Evolutionary conservation across 2,888 invertebrate genomes (phyloP), one percentile per base, ranked within the genome.

Genomic region (Patella caerulea): DNA sequence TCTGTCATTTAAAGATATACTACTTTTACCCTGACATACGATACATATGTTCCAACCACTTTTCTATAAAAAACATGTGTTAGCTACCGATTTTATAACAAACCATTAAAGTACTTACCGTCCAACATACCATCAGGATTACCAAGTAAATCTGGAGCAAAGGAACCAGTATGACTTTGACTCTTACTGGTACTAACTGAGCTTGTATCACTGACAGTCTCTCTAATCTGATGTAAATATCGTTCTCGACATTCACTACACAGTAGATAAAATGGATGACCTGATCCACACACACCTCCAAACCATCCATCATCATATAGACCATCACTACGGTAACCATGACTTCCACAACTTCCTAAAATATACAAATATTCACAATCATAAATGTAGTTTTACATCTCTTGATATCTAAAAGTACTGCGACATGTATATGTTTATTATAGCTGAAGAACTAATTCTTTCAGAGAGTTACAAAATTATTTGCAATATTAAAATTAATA

Each of bases 201-300:
- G 45, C 34, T 15, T 14, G 69, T 72, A 69, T 78, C 78, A 56
- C 69, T 78, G 52, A 75, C 72, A 1, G 65, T 72, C 17, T 54
- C 59, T 34, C 78, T 76, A 14, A 72, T 73, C 55, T 72, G 56
- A 59, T 78, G 77, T 72, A 88, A 88, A 85, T 93, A 93, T 81
- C 92, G 92, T 69, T 92, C 92, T 74, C 93, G 92, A 83, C 94
- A 94, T 45, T 92, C 91, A 71, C 90, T 91, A 84, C 94, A 94
- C 84, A 94, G 88, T 74, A 93, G 88, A 83, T 93, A 93, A 82
- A 90, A 92, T 24, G 92, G 91, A 76, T 92, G 92, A 84, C 89
- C 87, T 78, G 93, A 92, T 29, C 94, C 94, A 85, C 94, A 94
- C 74, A 90, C 90, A 3, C 93, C 93, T 75, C 93, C 89, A 81